Base-by-base conservation (phyloP, 1,140 invertebrate genomes). In the Papilio polyxenes region DNA sequence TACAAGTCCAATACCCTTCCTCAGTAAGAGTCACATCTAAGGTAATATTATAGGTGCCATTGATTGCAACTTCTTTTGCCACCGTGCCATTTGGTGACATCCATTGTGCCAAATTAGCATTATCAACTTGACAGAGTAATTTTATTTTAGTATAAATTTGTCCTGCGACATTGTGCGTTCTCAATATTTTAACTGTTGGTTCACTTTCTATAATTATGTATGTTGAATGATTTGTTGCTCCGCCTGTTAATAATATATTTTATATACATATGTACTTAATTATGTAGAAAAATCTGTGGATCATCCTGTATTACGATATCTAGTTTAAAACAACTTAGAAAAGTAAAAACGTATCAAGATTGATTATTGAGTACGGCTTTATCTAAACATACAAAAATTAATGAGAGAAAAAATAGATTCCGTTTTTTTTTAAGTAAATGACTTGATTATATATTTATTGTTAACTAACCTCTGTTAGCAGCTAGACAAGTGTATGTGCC, bases 401-500 rank as follows among this genome's bases (percentile, higher is more conserved):
- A 10, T 13, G 51, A 10, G 1, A 9, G 51, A 10, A 13, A 53
- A 53, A 53, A 53, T 44, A 2, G 10, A 10, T n/a, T 56, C 13
- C 3, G 53, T 17, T 17, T 23, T 69, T 69, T 31, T 69, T 69
- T 31, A 11, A 31, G 10, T 69, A 13, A 65, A 23, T 23, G 59
- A 11, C 20, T 65, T 10, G 3, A 65, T 20, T 59, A 7, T 6
- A 15, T 59, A 59, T 17, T 20, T 62, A 69, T 56, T 15, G 17
- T 17, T 62, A 23, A 81, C 81, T 48, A 83, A 94, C 94, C 92
- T 91, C 85, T 91, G 82, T 94, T 93, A 48, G 76, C 81, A 51
- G 90, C 92, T 3, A 87, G 80, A 82, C 93, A 95, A 0, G 89
- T 85, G 76, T 93, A 95, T 0, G 83, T 13, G 37, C 94, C 93